A percentile compares a stretch with the other conserved stretches of the same genome.
phyloP scores from a whole-genome alignment of 2,797 vertebrate species.

The Sebastes elongatus region DNA sequence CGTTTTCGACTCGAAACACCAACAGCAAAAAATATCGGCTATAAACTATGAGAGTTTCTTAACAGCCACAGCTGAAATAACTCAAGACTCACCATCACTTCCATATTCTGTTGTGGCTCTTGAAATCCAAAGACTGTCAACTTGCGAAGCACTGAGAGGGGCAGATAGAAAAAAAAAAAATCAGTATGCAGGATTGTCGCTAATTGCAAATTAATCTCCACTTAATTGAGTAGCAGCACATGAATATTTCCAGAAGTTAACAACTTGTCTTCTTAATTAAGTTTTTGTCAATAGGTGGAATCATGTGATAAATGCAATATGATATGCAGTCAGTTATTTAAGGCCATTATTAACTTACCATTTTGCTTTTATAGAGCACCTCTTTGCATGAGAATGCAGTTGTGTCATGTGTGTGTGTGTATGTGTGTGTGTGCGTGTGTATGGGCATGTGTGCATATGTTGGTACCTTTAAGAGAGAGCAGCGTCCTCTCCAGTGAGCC shows the following conservation, averaged over 20 bases:
- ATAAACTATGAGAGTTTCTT: constrained; percentile 3
- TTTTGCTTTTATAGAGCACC: neutral
- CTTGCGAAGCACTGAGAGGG: constrained; percentile 89
- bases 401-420: neutral
- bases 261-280: neutral
- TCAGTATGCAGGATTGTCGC: neutral
- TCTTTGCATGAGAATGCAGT: neutral
- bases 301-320: neutral
- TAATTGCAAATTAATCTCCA: neutral
- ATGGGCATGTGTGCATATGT: neutral
- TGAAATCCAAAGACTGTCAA: constrained; percentile 96
- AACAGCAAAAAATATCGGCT: constrained; percentile 32
- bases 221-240: neutral
- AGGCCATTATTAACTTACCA: neutral
- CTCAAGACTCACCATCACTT: constrained; percentile 92
- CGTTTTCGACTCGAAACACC: constrained; percentile 39
- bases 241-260: neutral
- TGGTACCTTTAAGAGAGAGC: constrained; percentile 94
- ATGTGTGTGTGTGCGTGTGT: neutral
- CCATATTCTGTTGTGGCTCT: constrained; percentile 91
- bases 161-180: neutral
- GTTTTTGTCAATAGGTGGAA: neutral
- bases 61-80: constrained; percentile 7
- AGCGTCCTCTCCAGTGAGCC: constrained; percentile 93
- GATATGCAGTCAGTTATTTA: neutral